Evolutionary conservation across 2,113 vertebrate genomes (phyloP).

Genomic region (Vicugna pacos): DNA sequence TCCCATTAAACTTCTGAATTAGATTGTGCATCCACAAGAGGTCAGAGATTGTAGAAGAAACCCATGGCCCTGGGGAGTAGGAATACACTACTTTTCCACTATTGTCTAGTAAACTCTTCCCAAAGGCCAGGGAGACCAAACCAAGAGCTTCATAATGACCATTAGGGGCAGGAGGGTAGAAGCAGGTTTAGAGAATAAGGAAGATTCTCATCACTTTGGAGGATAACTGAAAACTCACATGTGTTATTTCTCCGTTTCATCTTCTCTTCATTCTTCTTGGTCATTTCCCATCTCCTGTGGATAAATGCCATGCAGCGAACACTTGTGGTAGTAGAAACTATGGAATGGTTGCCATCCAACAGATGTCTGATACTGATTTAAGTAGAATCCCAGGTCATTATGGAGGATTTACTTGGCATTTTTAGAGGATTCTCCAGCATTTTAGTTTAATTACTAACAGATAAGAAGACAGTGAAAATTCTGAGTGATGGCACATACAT

Average conservation of each 20-base stretch:
- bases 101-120: neutral
- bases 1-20: neutral
- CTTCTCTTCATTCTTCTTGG: neutral
- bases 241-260: neutral
- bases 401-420: constrained; percentile 27
- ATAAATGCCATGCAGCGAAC: neutral
- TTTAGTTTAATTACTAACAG: constrained; percentile 38
- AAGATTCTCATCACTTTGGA: neutral
- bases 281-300: neutral
- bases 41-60: neutral
- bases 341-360: neutral
- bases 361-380: neutral
- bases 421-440: constrained; percentile 8
- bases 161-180: neutral
- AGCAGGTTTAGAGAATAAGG: neutral
- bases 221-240: neutral
- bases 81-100: neutral
- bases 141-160: neutral
- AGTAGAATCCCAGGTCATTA: neutral
- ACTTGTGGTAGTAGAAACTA: neutral
- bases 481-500: neutral
- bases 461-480: constrained; percentile 5
- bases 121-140: neutral
- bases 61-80: neutral
- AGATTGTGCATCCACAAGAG: neutral